Evolutionary conservation across 2,797 vertebrate genomes (phyloP), one percentile per base, ranked within the genome.

Genomic region (Thripadectes ignobilis): DNA sequence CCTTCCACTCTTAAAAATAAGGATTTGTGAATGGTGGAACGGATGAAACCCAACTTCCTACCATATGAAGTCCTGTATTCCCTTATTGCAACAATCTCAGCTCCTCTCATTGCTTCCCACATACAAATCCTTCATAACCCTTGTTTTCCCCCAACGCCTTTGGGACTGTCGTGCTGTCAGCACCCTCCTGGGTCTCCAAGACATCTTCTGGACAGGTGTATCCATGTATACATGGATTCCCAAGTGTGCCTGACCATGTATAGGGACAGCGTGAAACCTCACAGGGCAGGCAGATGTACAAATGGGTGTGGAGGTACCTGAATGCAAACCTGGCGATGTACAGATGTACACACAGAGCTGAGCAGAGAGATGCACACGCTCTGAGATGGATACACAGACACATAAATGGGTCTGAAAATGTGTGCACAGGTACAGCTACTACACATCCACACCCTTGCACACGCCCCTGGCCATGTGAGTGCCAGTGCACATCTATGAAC

Each of bases 151-250:
- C 3, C 29, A 36, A 9, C 5, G 16, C 6, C 4, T 79, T 27
- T 65, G 54, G 52, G 24, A 27, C 43, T 89, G 4, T 63, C 30
- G 23, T 74, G 34, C 8, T 65, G 18, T 5, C 39, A 81, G 27
- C 19, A 59, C 12, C 12, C 3, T 75, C 9, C 19, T 67, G 52
- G 19, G 6, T 24, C 30, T 38, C 38, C 9, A 13, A 15, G 9
- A 38, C 9, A 6, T 54, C 62, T 45, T 41, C 14, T 75, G 58
- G 12, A 34, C 9, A 80, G 30, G 22, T 24, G 8, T 45, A n/a
- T 45, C 41, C 22, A 24, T 5, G 3, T 12, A 2, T 12, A 12
- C 3, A 13, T 0, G 3, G n/a, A 46, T 48, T 45, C 45, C 30
- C 32, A 63, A 18, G 34, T 36, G 30, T 58, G 34, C 29, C 4